Evolutionary conservation across 2,888 invertebrate genomes (phyloP), one percentile per base, ranked within the genome.

Genomic region (Troides helena): DNA sequence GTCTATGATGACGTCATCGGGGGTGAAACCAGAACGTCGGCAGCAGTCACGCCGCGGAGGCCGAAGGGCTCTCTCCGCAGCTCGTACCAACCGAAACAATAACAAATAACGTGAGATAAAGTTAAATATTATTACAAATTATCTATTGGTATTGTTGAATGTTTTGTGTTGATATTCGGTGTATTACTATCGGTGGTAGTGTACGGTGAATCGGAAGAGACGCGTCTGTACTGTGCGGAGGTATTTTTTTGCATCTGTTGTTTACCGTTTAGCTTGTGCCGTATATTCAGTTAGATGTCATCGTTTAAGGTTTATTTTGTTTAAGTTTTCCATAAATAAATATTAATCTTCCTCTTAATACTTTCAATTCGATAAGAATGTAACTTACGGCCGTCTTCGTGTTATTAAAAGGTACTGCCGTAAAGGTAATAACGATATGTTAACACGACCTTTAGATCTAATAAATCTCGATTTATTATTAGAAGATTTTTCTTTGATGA

Each of bases 1-100:
- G 92, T 87, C 86, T 88, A 86, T 77, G 86, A 85, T 92, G 92
- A 92, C 92, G 92, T 92, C 92, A 92, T 90, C 89, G 84, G 91
- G 92, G 90, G 92, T 90, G 90, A 81, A 86, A 80, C 88, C 85
- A 84, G 84, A 86, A 85, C 89, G 89, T 89, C 88, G 89, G 85
- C 81, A 90, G 88, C 91, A 92, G 92, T 92, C 87, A 91, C 90
- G 90, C 92, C 87, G 79, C 83, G 86, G 86, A 84, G 72, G 82
- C 81, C 80, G 82, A 73, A 85, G 85, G 86, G 86, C 76, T 75
- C 76, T 78, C 86, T 82, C 84, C 90, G 80, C 83, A 81, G 76
- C 75, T 72, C 72, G 74, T 75, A 73, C 73, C 77, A 75, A 74
- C 75, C 56, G 65, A 57, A 69, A 69, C 69, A 69, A 87, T 77